Conservation (phyloP, 92 coral and sea anemone species). For the Hydrozoanthus gracilis region DNA sequence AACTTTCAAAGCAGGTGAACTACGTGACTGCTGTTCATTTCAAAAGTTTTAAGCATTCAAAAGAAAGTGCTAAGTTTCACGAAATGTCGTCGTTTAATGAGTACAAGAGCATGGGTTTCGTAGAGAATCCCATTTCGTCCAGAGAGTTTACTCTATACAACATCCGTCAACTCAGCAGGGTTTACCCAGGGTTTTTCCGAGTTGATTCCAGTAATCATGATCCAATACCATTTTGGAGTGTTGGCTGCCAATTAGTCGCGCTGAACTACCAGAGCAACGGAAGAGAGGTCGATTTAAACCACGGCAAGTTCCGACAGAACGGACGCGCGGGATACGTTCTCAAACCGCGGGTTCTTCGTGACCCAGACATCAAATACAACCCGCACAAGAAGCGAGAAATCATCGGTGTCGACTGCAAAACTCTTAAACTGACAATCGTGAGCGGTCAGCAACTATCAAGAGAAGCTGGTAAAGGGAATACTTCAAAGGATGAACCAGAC, state of each 20-base stretch:
- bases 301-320: constrained; percentile 80
- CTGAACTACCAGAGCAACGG: constrained; percentile 73
- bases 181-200: constrained; percentile 77
- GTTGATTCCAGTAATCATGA: constrained; percentile 75
- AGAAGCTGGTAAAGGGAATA: constrained; percentile 30
- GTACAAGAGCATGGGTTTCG: constrained; percentile 56
- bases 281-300: constrained; percentile 63
- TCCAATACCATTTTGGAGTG: constrained; percentile 73
- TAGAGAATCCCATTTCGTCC: constrained; percentile 39
- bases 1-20: constrained; percentile 71
- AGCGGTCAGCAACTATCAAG: constrained; percentile 72
- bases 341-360: constrained; percentile 69
- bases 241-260: constrained; percentile 87
- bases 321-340: constrained; percentile 78
- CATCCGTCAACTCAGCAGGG: constrained; percentile 63
- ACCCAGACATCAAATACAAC: constrained; percentile 38
- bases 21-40: constrained; percentile 66
- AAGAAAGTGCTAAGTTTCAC: constrained; percentile 53
- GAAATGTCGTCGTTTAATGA: constrained; percentile 79
- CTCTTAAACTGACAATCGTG: constrained; percentile 57
- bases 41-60: constrained; percentile 51
- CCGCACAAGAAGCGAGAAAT: constrained; percentile 39
- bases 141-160: constrained; percentile 66
- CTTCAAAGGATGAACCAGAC: constrained; percentile 48
- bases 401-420: constrained; percentile 37